These are phyloP conservation scores for Chromobotia macracanthus DNA, from an alignment of 2,797 vertebrate species.

Conservation along the genomic window DNA sequence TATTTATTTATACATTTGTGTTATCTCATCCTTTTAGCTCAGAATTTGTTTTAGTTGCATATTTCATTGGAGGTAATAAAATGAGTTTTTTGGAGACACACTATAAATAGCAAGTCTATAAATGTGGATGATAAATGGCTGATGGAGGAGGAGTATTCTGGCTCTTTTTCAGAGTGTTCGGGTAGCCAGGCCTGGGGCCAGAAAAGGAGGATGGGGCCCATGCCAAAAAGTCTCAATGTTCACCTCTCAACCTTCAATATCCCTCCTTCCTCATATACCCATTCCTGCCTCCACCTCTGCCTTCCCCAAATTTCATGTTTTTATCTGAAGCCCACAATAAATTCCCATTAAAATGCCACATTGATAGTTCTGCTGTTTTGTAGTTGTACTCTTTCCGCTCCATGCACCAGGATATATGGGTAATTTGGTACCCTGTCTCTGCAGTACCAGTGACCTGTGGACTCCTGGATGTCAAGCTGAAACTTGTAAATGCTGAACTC, in stretches of 20 bases:
- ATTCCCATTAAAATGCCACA: conserved; percentile 17
- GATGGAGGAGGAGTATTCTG: conserved; percentile 63
- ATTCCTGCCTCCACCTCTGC: conserved; percentile 47
- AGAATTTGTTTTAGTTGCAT: conserved; percentile 43
- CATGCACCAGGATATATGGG: conserved; percentile 15
- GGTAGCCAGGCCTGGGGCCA: conserved; percentile 32
- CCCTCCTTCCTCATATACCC: conserved; percentile 38
- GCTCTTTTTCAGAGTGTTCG: conserved; percentile 57
- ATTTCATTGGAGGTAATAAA: conserved; percentile 57
- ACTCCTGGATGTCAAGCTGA: conserved; percentile 14
- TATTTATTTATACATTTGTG: conserved; percentile 11
- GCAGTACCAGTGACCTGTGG: conserved; percentile 8
- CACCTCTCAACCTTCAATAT: conserved; percentile 54
- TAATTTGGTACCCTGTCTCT: conserved; percentile 38
- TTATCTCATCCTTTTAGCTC: conserved; percentile 30
- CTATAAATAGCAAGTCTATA: conserved; percentile 68
- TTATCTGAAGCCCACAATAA: conserved; percentile 33
- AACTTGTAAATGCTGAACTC: conserved; percentile 40
- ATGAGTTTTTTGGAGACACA: conserved; percentile 38
- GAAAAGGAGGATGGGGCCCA: conserved; percentile 44
- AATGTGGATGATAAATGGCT: conserved; percentile 62
- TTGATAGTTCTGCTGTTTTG: conserved; percentile 25
- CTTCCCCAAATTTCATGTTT: conserved; percentile 42
- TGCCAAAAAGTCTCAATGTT: conserved; percentile 56
- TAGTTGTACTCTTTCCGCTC: conserved; percentile 3